Percentiles rank a stretch among this genome's conserved stretches.
Conservation (phyloP, 2,113 vertebrate genomes). For the Chaetodon auriga region DNA sequence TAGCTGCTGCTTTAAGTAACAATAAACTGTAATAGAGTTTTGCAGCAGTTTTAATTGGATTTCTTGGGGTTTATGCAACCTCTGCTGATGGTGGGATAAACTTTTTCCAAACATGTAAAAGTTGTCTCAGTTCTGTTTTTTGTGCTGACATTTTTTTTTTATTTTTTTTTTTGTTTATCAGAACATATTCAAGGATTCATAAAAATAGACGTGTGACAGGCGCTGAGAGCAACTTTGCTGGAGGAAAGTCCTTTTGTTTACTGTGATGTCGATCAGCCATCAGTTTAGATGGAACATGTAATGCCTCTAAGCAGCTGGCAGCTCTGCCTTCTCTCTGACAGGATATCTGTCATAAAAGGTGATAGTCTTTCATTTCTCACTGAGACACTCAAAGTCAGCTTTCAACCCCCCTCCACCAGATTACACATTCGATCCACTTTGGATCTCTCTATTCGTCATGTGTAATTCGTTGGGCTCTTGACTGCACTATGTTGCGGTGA, state of each 20-base stretch:
- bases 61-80: background rate
- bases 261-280: slow-evolving; percentile 52
- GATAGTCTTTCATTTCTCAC: slow-evolving; percentile 64
- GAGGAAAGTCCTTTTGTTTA: slow-evolving; percentile 63
- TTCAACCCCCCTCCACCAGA: slow-evolving; percentile 30
- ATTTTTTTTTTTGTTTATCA: background rate
- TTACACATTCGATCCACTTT: slow-evolving; percentile 74
- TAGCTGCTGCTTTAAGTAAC: slow-evolving; percentile 30
- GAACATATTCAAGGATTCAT: slow-evolving; percentile 19
- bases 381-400: slow-evolving; percentile 39
- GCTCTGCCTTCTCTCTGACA: slow-evolving; percentile 52
- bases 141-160: background rate
- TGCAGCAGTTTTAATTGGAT: slow-evolving; percentile 29
- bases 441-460: slow-evolving; percentile 75
- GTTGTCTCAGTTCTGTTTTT: slow-evolving; percentile 11
- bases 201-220: slow-evolving; percentile 33
- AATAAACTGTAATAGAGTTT: slow-evolving; percentile 45
- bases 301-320: slow-evolving; percentile 55
- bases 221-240: slow-evolving; percentile 25
- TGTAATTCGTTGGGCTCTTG: slow-evolving; percentile 62
- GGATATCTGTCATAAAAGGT: slow-evolving; percentile 69
- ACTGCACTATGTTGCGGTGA: slow-evolving; percentile 32
- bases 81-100: slow-evolving; percentile 42
- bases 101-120: slow-evolving; percentile 8
- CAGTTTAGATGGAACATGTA: slow-evolving; percentile 48